phyloP scores from a whole-genome alignment of 2,888 invertebrate genomes.

The Heliconius aoede region DNA sequence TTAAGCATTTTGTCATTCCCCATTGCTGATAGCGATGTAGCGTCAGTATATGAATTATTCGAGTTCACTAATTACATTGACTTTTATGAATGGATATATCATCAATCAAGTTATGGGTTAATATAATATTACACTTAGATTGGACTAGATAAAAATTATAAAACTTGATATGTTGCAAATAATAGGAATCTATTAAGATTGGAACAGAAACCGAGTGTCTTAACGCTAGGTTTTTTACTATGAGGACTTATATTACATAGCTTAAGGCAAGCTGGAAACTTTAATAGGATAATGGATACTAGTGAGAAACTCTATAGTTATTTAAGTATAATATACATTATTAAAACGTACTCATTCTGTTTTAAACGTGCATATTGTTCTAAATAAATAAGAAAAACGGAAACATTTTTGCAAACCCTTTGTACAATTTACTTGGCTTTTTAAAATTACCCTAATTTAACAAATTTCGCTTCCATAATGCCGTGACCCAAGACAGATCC shows the following conservation, averaged over 20 bases:
- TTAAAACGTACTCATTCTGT: neutral
- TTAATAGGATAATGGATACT: no score
- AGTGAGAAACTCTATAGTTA: neutral
- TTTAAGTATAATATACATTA: neutral
- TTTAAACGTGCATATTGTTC: conserved; percentile 10
- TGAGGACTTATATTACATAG: neutral
- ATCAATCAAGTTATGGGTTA: neutral
- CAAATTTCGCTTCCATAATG: conserved; percentile 38
- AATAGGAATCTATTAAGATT: neutral
- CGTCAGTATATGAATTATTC: conserved; percentile 5
- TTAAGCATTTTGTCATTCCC: neutral
- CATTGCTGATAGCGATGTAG: conserved; percentile 3
- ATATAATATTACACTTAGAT: neutral
- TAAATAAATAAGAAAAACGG: conserved; percentile 24
- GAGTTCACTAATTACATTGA: conserved; percentile 18
- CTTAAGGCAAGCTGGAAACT: neutral
- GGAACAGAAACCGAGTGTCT: neutral
- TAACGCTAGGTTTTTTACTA: neutral
- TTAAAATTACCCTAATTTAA: conserved; percentile 41
- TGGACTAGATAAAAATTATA: neutral
- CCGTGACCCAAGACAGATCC: conserved; percentile 54
- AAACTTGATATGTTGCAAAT: neutral
- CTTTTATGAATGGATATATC: conserved; percentile 16
- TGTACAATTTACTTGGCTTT: conserved; percentile 33
- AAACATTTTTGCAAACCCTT: conserved; percentile 35